Evolutionary conservation across 2,888 invertebrate genomes (phyloP).

Genomic region (Thymelicus lineola): DNA sequence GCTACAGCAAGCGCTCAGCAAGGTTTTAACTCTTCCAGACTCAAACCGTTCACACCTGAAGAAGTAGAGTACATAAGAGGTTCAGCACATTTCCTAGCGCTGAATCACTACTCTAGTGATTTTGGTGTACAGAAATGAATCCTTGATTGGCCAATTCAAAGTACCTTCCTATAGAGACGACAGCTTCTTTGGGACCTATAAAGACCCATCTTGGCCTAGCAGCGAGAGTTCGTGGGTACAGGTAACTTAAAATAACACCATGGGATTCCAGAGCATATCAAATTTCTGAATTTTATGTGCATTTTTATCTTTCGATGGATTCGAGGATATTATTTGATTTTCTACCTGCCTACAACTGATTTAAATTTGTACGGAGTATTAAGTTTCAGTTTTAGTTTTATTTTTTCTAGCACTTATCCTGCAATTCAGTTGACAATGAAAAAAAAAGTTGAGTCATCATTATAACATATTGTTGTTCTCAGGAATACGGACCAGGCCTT

Average conservation of each 20-base stretch:
- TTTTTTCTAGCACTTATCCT: too few relatives aligned
- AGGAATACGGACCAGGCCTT: conserved; percentile 49
- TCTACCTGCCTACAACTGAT: too few relatives aligned
- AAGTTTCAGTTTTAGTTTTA: too few relatives aligned
- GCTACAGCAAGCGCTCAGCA: conserved; percentile 45
- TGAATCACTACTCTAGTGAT: conserved; percentile 47
- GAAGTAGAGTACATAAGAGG: conserved; percentile 46
- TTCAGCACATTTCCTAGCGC: conserved; percentile 46
- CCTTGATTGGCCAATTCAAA: conserved; percentile 40
- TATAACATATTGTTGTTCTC: background rate
- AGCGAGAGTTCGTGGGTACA: conserved; percentile 41
- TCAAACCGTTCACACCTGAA: conserved; percentile 46
- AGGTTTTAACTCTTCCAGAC: conserved; percentile 45
- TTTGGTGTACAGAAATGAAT: conserved; percentile 47
- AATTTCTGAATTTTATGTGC: too few relatives aligned
- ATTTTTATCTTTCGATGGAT: too few relatives aligned
- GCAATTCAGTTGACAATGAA: too few relatives aligned
- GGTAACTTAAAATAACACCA: conserved; percentile 36
- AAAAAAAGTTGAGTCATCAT: too few relatives aligned
- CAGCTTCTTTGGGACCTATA: conserved; percentile 38
- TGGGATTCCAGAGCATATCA: too few relatives aligned
- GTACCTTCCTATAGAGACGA: conserved; percentile 47
- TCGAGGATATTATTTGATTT: too few relatives aligned
- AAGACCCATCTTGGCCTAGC: conserved; percentile 44
- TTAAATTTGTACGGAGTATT: too few relatives aligned